Percentiles rank a stretch among this genome's conserved stretches.
Evolutionary conservation across 2,797 vertebrate genomes (phyloP).

Genomic region (Chaunax sp.): DNA sequence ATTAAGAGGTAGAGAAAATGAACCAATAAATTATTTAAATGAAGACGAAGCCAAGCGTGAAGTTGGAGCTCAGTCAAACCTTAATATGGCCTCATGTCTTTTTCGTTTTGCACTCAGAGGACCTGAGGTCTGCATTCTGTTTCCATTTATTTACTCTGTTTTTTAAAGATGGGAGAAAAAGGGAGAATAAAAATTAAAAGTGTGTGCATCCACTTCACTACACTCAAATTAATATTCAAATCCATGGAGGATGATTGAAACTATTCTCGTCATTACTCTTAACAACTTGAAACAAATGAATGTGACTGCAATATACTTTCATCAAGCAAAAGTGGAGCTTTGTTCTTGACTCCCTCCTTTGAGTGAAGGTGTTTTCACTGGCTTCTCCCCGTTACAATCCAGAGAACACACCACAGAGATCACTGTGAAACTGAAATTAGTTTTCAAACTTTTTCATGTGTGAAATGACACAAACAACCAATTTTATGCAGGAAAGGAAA

Average conservation of each 20-base stretch:
- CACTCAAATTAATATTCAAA: background rate
- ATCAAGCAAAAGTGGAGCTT: too few relatives aligned
- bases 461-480: background rate
- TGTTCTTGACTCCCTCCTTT: too few relatives aligned
- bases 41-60: slow-evolving; percentile 8
- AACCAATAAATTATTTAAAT: background rate
- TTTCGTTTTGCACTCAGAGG: background rate
- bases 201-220: background rate
- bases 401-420: background rate
- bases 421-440: background rate
- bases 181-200: background rate
- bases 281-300: too few relatives aligned
- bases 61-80: background rate
- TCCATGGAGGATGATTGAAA: background rate
- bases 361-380: too few relatives aligned
- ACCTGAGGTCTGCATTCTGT: too few relatives aligned
- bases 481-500: too few relatives aligned
- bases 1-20: background rate
- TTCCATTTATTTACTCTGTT: background rate
- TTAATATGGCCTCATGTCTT: background rate
- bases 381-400: background rate
- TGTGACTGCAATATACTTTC: too few relatives aligned
- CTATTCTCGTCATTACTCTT: too few relatives aligned
- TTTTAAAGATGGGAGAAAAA: background rate
- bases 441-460: background rate